phyloP scores from a whole-genome alignment of 2,113 vertebrate genomes.

The Entomyzon cyanotis region DNA sequence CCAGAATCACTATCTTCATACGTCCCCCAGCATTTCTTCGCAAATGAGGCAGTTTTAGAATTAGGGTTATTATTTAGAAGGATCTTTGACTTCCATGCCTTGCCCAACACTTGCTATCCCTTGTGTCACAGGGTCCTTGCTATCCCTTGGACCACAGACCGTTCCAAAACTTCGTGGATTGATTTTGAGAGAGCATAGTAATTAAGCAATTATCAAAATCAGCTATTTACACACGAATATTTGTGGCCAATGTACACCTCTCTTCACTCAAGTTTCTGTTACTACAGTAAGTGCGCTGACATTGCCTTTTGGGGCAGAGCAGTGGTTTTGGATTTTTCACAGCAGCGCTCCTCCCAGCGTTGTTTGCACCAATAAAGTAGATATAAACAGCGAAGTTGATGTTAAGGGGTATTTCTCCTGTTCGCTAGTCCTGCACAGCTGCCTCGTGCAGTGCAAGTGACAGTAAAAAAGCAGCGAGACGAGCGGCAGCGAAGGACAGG shows the following conservation, averaged over 20 bases:
- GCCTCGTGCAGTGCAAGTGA: fast-evolving
- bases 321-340: not conserved
- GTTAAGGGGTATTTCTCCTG: not conserved
- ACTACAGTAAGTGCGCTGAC: fast-evolving
- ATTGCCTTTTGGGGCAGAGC: not conserved
- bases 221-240: not conserved
- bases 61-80: not conserved
- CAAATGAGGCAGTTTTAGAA: not conserved
- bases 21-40: not conserved
- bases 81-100: not conserved
- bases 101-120: not conserved
- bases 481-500: not conserved
- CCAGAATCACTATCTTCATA: not conserved
- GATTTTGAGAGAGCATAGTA: not conserved
- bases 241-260: not conserved
- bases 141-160: not conserved
- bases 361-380: not conserved
- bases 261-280: not conserved
- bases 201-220: not conserved
- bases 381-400: fast-evolving
- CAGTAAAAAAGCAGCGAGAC: not conserved
- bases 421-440: fast-evolving
- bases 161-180: not conserved
- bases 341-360: not conserved
- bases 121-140: not conserved